phyloP scores from a whole-genome alignment of 2,113 vertebrate species.

The Muscicapa adusta region DNA sequence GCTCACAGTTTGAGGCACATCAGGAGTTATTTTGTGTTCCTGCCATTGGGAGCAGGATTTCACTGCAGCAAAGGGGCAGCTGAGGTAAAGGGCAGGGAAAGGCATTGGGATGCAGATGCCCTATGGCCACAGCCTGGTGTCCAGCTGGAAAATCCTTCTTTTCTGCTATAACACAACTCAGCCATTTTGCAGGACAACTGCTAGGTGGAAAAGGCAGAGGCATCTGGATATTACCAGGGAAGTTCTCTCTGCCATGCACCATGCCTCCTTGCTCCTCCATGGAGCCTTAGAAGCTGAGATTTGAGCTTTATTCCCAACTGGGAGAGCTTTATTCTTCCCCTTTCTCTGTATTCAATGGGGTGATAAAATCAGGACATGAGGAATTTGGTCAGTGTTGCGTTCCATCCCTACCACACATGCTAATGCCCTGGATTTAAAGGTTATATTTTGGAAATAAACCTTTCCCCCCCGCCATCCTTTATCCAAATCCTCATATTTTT shows the following conservation, averaged over 20 bases:
- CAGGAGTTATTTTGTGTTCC: slow-evolving; percentile 49
- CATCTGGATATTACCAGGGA: too few species aligned
- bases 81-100: slow-evolving; percentile 47
- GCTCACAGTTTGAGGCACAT: slow-evolving; percentile 43
- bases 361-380: background rate
- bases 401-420: background rate
- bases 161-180: background rate
- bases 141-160: background rate
- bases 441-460: background rate
- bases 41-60: background rate
- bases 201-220: background rate
- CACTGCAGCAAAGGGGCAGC: slow-evolving; percentile 5
- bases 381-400: background rate
- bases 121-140: background rate
- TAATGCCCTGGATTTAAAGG: background rate
- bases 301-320: background rate
- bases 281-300: background rate
- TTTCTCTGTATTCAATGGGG: background rate
- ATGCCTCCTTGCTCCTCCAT: background rate
- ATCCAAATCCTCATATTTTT: background rate
- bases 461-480: fast-evolving
- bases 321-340: background rate
- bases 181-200: background rate
- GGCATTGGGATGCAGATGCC: background rate
- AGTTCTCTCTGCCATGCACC: background rate